Conservation (phyloP, 2,113 vertebrate species). For the Diadophis punctatus region DNA sequence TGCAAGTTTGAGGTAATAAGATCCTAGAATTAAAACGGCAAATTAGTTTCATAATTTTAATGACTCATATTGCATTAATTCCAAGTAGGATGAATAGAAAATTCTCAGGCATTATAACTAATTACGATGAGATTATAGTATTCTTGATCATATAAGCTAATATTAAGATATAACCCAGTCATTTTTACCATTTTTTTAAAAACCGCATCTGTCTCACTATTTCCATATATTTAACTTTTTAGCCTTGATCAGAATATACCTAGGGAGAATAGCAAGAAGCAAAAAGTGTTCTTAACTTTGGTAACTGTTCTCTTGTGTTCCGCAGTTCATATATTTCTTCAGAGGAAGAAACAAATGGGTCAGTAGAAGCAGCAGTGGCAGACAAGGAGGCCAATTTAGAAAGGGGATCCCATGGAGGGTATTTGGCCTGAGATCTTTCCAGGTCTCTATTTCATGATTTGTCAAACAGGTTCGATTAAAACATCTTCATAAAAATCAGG, state of each 20-base stretch:
- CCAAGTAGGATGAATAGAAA: conserved; percentile 63
- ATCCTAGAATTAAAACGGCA: conserved; percentile 60
- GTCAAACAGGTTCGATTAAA: neutral
- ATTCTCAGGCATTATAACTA: conserved; percentile 65
- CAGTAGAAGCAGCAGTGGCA: neutral
- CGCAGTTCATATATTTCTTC: neutral
- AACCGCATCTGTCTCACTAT: conserved; percentile 42
- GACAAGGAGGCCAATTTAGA: neutral
- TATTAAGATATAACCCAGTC: conserved; percentile 44
- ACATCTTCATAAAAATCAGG: neutral
- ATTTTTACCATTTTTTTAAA: conserved; percentile 29
- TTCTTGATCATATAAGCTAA: conserved; percentile 55
- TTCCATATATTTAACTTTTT: conserved; percentile 47
- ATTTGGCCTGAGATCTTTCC: too few species aligned
- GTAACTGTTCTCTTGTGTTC: neutral
- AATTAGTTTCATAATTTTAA: conserved; percentile 64
- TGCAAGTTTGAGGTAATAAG: conserved; percentile 53
- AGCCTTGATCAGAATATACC: conserved; percentile 42
- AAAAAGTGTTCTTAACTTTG: neutral
- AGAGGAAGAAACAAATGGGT: neutral
- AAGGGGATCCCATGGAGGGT: neutral
- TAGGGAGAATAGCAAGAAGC: neutral
- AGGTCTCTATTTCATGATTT: neutral
- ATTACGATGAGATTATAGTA: conserved; percentile 64
- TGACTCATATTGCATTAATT: conserved; percentile 65